Evolutionary conservation across 2,797 vertebrate species (phyloP).

Genomic region (Phoxinus dragarum): DNA sequence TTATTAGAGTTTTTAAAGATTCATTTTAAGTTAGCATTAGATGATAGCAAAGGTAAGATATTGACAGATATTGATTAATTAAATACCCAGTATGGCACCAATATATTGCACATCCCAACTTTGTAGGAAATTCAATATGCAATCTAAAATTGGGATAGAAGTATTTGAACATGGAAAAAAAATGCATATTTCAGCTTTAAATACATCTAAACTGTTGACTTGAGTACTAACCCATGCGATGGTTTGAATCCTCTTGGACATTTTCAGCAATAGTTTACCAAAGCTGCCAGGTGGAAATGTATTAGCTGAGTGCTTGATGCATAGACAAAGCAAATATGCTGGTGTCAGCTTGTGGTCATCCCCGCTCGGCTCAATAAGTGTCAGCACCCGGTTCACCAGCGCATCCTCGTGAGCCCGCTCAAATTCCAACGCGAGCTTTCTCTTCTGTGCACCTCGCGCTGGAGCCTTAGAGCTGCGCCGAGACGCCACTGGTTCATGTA

Average conservation of each 20-base stretch:
- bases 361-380: conserved; percentile 88
- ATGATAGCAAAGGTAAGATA: background rate
- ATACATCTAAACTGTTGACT: background rate
- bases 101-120: background rate
- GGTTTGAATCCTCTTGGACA: conserved; percentile 85
- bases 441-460: conserved; percentile 72
- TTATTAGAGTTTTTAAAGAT: background rate
- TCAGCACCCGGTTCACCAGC: conserved; percentile 87
- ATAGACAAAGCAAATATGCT: conserved; percentile 93
- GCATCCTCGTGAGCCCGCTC: conserved; percentile 85
- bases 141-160: background rate
- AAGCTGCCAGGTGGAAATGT: conserved; percentile 86
- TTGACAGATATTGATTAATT: background rate
- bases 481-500: conserved; percentile 69
- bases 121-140: background rate
- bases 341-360: conserved; percentile 92
- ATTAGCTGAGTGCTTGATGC: conserved; percentile 91
- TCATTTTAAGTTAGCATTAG: background rate
- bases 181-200: background rate
- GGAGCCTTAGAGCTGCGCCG: conserved; percentile 43
- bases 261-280: conserved; percentile 91
- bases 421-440: conserved; percentile 87
- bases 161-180: background rate
- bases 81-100: background rate
- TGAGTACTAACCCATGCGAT: conserved; percentile 89